Evolutionary conservation across 2,797 vertebrate species (phyloP).

Genomic region (Sphenodon punctatus): DNA sequence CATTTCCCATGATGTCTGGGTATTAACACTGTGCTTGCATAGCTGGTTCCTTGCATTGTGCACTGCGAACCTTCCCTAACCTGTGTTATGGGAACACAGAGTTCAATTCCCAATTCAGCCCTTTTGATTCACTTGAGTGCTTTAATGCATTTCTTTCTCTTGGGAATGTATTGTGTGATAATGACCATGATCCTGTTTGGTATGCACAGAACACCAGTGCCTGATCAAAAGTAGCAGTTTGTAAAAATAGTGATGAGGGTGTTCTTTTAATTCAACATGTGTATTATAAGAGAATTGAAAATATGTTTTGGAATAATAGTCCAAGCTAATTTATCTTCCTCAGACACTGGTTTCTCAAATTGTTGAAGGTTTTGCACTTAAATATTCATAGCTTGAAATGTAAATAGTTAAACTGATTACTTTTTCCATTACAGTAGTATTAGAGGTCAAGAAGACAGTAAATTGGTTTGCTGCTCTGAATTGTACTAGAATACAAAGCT

Average conservation of each 20-base stretch:
- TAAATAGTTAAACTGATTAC: neutral
- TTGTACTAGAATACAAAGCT: neutral
- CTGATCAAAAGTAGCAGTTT: neutral
- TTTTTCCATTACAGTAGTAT: neutral
- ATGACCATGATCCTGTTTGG: neutral
- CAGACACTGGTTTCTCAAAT: neutral
- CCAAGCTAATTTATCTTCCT: neutral
- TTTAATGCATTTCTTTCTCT: slow-evolving; percentile 4
- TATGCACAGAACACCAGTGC: neutral
- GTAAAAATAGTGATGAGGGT: neutral
- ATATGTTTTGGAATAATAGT: neutral
- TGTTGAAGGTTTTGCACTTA: neutral
- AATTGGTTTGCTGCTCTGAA: neutral
- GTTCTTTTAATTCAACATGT: neutral
- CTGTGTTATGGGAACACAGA: neutral
- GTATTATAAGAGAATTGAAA: neutral
- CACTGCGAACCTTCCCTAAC: neutral
- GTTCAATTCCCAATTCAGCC: neutral
- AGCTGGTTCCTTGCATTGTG: too few relatives aligned
- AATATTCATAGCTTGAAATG: neutral
- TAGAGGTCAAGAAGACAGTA: neutral
- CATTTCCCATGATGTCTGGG: neutral
- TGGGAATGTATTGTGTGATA: neutral
- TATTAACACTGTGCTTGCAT: neutral
- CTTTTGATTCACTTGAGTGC: neutral